Percentiles rank a stretch among this genome's conserved stretches.
phyloP scores from a whole-genome alignment of 1,140 invertebrate species.

The Drosophila nannoptera region DNA sequence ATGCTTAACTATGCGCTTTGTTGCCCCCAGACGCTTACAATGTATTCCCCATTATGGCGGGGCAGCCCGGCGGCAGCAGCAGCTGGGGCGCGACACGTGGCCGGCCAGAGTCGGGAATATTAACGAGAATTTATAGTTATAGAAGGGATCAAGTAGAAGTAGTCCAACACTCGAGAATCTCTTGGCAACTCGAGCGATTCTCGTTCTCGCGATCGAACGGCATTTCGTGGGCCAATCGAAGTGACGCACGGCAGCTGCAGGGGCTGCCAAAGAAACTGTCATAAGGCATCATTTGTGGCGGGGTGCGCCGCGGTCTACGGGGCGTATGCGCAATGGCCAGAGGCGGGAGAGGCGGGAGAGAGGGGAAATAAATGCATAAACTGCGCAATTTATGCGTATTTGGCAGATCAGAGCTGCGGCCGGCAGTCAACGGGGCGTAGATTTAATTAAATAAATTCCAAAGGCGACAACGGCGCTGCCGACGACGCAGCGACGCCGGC shows the following conservation, averaged over 20 bases:
- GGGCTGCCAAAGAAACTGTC: constrained; percentile 56
- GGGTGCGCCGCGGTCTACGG: constrained; percentile 19
- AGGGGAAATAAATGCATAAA: constrained; percentile 56
- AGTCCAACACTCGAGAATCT: background rate
- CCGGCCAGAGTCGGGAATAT: background rate
- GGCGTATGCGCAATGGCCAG: constrained; percentile 58
- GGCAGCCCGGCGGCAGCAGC: too few relatives aligned
- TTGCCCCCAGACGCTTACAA: constrained; percentile 36
- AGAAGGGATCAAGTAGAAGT: background rate
- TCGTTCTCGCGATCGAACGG: too few relatives aligned
- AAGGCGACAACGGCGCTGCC: constrained; percentile 35
- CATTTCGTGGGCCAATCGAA: constrained; percentile 47
- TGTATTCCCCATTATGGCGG: constrained; percentile 28
- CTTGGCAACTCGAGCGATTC: too few relatives aligned
- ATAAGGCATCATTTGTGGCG: constrained; percentile 46
- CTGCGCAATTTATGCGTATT: constrained; percentile 71
- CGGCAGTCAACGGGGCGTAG: constrained; percentile 70
- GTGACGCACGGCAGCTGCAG: constrained; percentile 20
- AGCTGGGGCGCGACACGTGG: constrained; percentile 4
- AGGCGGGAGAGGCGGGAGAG: constrained; percentile 7
- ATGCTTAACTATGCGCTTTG: constrained; percentile 75
- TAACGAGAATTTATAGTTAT: background rate
- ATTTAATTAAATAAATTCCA: constrained; percentile 79
- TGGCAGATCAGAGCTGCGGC: constrained; percentile 39
- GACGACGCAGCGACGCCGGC: constrained; percentile 22